A percentile compares a stretch with the other conserved stretches of the same genome.
These are phyloP conservation scores for Eulemur macaco DNA, from an alignment of 2,113 vertebrate genomes.

Conservation along the genomic window DNA sequence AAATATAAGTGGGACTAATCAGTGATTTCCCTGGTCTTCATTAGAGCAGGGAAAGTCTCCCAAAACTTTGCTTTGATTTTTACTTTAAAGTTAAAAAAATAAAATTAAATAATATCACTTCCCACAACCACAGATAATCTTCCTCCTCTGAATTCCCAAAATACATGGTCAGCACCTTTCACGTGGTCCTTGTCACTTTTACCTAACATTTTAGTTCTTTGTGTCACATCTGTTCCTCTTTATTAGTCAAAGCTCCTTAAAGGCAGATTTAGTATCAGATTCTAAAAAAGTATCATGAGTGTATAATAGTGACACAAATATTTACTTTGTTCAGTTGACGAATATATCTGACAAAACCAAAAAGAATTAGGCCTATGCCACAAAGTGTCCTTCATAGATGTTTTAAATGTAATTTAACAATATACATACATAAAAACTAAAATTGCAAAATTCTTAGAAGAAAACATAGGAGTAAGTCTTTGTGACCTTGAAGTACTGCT, in stretches of 20 bases:
- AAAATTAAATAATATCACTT: not conserved
- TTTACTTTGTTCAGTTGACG: not conserved
- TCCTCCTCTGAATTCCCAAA: not conserved
- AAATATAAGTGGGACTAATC: not conserved
- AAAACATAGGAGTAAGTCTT: not conserved
- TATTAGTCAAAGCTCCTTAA: not conserved
- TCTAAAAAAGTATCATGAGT: not conserved
- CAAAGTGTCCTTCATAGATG: not conserved
- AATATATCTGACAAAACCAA: not conserved
- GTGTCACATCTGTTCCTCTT: not conserved
- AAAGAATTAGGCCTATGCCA: not conserved
- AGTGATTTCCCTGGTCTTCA: not conserved
- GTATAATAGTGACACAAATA: not conserved
- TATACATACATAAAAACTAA: not conserved
- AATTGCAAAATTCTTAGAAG: not conserved
- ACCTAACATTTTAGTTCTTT: not conserved
- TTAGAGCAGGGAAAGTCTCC: not conserved
- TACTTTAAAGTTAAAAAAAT: not conserved
- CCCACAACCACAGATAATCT: not conserved
- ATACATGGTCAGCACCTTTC: not conserved
- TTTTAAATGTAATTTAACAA: constrained; percentile 27
- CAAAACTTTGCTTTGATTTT: not conserved
- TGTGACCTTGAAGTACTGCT: not conserved
- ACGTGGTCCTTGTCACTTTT: not conserved
- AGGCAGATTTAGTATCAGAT: not conserved